Conservation (phyloP, 2,113 vertebrate genomes). For the Ciconia maguari region DNA sequence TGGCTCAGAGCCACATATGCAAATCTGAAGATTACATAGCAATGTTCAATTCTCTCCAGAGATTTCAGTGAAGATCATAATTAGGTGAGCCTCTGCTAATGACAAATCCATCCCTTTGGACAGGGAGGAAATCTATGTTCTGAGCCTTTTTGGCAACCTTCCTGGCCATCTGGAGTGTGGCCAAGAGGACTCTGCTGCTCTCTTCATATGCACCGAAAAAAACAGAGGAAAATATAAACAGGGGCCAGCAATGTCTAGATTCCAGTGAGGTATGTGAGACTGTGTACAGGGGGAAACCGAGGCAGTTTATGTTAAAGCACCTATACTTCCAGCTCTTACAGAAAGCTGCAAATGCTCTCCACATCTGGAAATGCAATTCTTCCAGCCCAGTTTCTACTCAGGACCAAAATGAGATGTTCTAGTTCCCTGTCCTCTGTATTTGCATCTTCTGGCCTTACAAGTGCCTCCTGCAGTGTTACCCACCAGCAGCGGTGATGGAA, state of each 20-base stretch:
- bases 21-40: not conserved
- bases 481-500: not conserved
- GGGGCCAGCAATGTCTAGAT: not conserved
- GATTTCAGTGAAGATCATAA: slow-evolving; percentile 13
- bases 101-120: slow-evolving; percentile 35
- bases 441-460: not conserved
- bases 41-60: not conserved
- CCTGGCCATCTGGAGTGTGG: not conserved
- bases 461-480: not conserved
- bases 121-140: slow-evolving; percentile 5
- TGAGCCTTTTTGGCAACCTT: slow-evolving; percentile 37
- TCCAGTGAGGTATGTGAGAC: not conserved
- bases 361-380: not conserved
- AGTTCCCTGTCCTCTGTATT: not conserved
- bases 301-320: not conserved
- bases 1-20: slow-evolving; percentile 24
- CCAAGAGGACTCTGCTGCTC: slow-evolving; percentile 6
- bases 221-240: slow-evolving; percentile 1
- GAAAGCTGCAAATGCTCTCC: not conserved
- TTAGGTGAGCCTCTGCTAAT: slow-evolving; percentile 24
- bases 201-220: not conserved
- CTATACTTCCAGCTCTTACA: not conserved
- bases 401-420: not conserved
- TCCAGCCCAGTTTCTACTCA: not conserved
- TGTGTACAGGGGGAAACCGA: not conserved